Conservation (phyloP, 2,888 invertebrate species). For the Podabrus alpinus region DNA sequence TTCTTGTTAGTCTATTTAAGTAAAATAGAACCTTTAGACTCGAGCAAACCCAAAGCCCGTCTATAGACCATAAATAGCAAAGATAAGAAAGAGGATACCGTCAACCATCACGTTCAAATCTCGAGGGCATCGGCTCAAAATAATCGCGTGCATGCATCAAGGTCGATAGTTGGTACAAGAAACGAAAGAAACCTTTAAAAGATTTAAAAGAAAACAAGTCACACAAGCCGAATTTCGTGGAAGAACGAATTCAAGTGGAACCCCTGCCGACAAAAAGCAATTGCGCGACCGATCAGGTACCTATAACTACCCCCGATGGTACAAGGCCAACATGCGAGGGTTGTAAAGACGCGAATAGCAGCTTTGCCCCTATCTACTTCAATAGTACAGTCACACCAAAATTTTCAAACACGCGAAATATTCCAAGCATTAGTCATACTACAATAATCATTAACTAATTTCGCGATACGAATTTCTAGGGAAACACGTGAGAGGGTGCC, state of each 20-base stretch:
- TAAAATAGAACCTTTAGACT: slow-evolving; percentile 15
- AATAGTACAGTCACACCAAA: slow-evolving; percentile 37
- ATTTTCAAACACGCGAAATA: slow-evolving; percentile 40
- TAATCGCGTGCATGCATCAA: slow-evolving; percentile 15
- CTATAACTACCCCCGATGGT: slow-evolving; percentile 28
- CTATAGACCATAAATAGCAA: slow-evolving; percentile 27
- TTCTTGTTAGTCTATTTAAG: slow-evolving; percentile 5
- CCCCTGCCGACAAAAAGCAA: slow-evolving; percentile 22
- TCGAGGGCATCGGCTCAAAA: slow-evolving; percentile 10
- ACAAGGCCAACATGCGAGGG: slow-evolving; percentile 35
- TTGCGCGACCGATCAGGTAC: slow-evolving; percentile 30
- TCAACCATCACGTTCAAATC: slow-evolving; percentile 12
- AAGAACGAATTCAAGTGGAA: slow-evolving; percentile 8
- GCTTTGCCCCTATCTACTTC: slow-evolving; percentile 24
- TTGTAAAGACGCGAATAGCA: slow-evolving; percentile 33
- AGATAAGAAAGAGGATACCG: slow-evolving; percentile 42
- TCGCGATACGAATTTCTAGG: slow-evolving; percentile 9
- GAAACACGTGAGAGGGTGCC: slow-evolving; percentile 11
- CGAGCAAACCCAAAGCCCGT: slow-evolving; percentile 3
- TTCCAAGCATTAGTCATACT: slow-evolving; percentile 40
- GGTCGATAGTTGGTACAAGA: not conserved
- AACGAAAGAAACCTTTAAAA: not conserved
- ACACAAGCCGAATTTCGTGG: slow-evolving; percentile 7
- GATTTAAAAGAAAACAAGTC: slow-evolving; percentile 4
- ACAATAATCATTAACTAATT: slow-evolving; percentile 19